Evolutionary conservation across 2,888 invertebrate genomes (phyloP).

Genomic region (Drosophila helvetica): DNA sequence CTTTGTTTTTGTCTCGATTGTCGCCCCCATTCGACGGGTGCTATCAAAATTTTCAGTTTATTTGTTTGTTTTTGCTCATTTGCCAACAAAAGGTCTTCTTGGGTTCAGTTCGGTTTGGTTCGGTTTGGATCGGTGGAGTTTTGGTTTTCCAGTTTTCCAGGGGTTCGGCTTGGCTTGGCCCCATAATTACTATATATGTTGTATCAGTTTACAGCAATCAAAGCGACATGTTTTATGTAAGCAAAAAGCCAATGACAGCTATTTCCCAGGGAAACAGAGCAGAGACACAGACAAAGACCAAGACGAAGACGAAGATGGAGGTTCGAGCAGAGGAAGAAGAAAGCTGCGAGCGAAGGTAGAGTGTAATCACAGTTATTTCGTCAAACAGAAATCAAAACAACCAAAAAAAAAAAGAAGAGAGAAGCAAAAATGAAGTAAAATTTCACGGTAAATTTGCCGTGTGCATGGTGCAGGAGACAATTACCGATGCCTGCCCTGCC

Average conservation of each 20-base stretch:
- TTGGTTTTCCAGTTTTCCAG: too few species aligned
- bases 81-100: slow-evolving; percentile 36
- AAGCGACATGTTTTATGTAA: slow-evolving; percentile 61
- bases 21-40: slow-evolving; percentile 12
- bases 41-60: slow-evolving; percentile 43
- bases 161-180: slow-evolving; percentile 31
- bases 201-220: slow-evolving; percentile 73
- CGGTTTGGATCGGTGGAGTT: slow-evolving; percentile 34
- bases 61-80: slow-evolving; percentile 60
- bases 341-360: slow-evolving; percentile 15
- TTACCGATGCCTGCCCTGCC: slow-evolving; percentile 7
- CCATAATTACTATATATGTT: slow-evolving; percentile 60
- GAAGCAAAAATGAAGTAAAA: slow-evolving; percentile 47
- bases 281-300: neutral
- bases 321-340: slow-evolving; percentile 26
- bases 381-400: slow-evolving; percentile 30
- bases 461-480: slow-evolving; percentile 26
- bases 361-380: slow-evolving; percentile 64
- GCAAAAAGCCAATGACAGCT: slow-evolving; percentile 45
- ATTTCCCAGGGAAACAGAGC: slow-evolving; percentile 67
- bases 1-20: slow-evolving; percentile 5
- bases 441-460: slow-evolving; percentile 75
- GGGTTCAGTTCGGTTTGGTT: slow-evolving; percentile 33
- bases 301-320: neutral
- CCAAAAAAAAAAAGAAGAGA: slow-evolving; percentile 9